phyloP scores from a whole-genome alignment of 2,888 invertebrate genomes.

The Thecophora atra region DNA sequence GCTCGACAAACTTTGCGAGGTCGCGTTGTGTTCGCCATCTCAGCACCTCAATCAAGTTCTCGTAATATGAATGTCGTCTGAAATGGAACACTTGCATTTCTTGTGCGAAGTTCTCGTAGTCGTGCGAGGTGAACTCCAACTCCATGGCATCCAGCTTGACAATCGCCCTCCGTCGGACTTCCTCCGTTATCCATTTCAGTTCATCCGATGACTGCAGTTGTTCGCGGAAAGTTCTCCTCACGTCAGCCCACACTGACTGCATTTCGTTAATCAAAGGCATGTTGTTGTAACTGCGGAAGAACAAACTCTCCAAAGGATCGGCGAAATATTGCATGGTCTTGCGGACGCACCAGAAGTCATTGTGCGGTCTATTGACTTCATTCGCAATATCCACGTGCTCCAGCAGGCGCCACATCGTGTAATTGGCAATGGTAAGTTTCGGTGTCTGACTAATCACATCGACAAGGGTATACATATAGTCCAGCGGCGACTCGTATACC shows the following conservation, averaged over 20 bases:
- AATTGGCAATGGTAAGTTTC: conserved; percentile 60
- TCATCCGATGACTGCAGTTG: conserved; percentile 54
- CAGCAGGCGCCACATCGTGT: conserved; percentile 62
- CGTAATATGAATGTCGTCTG: conserved; percentile 48
- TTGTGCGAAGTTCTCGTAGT: conserved; percentile 44
- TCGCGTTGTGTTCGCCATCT: conserved; percentile 53
- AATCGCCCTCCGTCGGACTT: conserved; percentile 55
- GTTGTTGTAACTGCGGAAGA: conserved; percentile 57
- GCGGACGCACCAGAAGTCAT: conserved; percentile 55
- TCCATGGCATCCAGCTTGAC: conserved; percentile 55
- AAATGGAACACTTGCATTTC: conserved; percentile 50
- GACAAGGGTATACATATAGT: conserved; percentile 55
- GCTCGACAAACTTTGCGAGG: conserved; percentile 49
- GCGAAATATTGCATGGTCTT: conserved; percentile 57
- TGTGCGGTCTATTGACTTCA: conserved; percentile 46
- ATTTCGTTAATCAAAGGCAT: conserved; percentile 59
- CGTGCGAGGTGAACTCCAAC: conserved; percentile 51
- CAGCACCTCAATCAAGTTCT: conserved; percentile 53
- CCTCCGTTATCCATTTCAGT: conserved; percentile 54
- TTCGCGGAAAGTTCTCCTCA: conserved; percentile 55
- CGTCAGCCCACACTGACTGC: conserved; percentile 58
- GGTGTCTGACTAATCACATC: conserved; percentile 56
- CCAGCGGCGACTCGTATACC: conserved; percentile 58
- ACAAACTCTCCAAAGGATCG: conserved; percentile 58
- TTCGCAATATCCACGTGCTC: conserved; percentile 54